Base-by-base conservation (phyloP, 2,888 invertebrate genomes). In the Lathronympha strigana region DNA sequence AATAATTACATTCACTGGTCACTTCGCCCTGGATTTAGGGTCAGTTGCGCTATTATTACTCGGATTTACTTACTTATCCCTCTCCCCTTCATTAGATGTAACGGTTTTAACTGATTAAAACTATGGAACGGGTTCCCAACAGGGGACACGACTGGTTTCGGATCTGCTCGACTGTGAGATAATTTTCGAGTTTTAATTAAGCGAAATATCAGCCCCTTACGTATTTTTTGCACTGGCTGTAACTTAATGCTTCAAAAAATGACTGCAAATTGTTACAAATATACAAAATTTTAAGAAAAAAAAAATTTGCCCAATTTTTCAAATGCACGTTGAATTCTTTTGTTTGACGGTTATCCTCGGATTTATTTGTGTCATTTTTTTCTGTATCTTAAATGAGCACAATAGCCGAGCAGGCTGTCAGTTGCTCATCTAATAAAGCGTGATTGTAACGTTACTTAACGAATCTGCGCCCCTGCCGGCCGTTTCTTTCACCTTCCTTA, bases 71-170 rank as follows among this genome's bases (percentile, higher is more conserved):
- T 86, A 86, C 83, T 87, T 86, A 86, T 83, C 86, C 85, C 85
- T 83, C 89, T 87, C 90, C 91, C 90, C 86, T 87, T 92, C 91
- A 92, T 92, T 91, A 92, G 90, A 85, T 87, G 88, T 91, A 92
- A 92, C 92, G 91, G 92, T 90, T 91, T 87, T 88, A 84, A 87
- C 87, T 87, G 88, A 85, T 90, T 92, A 91, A 92, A 91, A 92
- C 92, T 90, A 90, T 88, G 76, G 87, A 92, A 91, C 92, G 83
- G 84, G 92, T 92, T 92, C 81, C 77, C 68, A 72, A 81, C 83
- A 82, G 86, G 90, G 91, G 86, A 77, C 47, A 78, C 74, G 79
- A 89, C 90, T 86, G 87, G 88, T 88, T 89, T 84, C 77, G 81
- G 73, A 73, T 81, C 76, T 79, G 76, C 76, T 83, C 77, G 80